Evolutionary conservation across 1,140 invertebrate genomes (phyloP), one percentile per base, ranked within the genome.

Genomic region (Oedothorax gibbosus): DNA sequence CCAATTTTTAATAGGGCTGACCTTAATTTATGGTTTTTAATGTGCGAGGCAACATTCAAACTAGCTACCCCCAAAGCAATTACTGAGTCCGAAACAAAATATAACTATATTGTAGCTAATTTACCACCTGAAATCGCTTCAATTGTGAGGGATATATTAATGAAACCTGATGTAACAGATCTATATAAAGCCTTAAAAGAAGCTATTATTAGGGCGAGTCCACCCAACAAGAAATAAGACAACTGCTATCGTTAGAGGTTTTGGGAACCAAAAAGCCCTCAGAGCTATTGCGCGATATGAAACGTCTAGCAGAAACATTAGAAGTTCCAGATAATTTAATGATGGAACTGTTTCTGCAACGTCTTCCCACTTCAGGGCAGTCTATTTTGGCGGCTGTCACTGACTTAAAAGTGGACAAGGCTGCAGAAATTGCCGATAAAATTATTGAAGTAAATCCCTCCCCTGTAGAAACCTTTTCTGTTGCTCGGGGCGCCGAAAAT

Each of bases 101-200:
- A 68, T 50, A 79, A 79, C 20, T 69, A 35, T 79, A 14, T 69
- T 50, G 65, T 79, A 14, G 51, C 64, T 11, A 14, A 66, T 68
- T 21, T 79, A 4, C 9, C 51, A 0, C n/a, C 50, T 20, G 66
- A 57, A 2, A 15, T 57, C 11, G 65, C 20, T 9, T 56, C 12
- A 9, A 11, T 79, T 18, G 49, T 80, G 10, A 10, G 65, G 9
- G 65, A 80, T 57, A 15, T 77, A 49, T 18, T 77, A 10, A 80
- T 56, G 53, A 69, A 78, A 51, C 15, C 51, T 3, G 54, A 80
- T 71, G 14, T 0, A 14, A 69, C 14, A 7, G 53, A 60, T 69
- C 78, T n/a, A 0, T 80, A 80, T 49, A 57, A 18, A 8, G 49
- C 49, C 8, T 35, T 80, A 35, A 71, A 80, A 60, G 20, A 9